Conservation (phyloP, 2,888 invertebrate genomes). For the Agrilus mali region DNA sequence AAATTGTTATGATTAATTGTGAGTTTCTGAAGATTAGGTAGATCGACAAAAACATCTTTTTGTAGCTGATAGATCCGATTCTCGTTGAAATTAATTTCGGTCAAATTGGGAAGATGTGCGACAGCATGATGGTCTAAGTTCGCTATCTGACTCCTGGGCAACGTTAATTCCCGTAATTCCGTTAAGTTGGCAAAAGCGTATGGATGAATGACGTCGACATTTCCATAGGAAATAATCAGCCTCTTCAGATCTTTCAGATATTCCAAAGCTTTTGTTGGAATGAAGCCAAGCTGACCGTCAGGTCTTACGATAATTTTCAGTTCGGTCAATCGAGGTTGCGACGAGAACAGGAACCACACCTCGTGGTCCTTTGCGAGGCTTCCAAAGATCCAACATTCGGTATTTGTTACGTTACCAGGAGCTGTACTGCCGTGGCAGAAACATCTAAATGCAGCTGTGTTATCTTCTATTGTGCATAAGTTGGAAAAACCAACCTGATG, state of each 20-base stretch:
- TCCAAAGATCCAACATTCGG: slow-evolving; percentile 63
- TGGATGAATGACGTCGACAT: slow-evolving; percentile 53
- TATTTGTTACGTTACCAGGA: slow-evolving; percentile 48
- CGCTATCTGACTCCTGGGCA: slow-evolving; percentile 59
- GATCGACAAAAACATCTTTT: slow-evolving; percentile 57
- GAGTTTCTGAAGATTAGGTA: slow-evolving; percentile 61
- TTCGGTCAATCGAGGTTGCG: slow-evolving; percentile 56
- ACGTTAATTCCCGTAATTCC: slow-evolving; percentile 49
- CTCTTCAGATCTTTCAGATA: slow-evolving; percentile 52
- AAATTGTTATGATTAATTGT: slow-evolving; percentile 79
- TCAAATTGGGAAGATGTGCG: slow-evolving; percentile 57
- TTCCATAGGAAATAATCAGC: slow-evolving; percentile 60
- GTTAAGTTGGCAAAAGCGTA: slow-evolving; percentile 65
- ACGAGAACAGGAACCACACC: slow-evolving; percentile 59
- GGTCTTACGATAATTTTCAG: slow-evolving; percentile 60
- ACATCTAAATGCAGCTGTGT: slow-evolving; percentile 45
- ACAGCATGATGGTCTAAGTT: slow-evolving; percentile 56
- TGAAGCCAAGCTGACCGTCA: slow-evolving; percentile 53
- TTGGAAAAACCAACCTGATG: slow-evolving; percentile 7
- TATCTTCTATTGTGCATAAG: slow-evolving; percentile 19
- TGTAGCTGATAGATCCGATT: slow-evolving; percentile 66
- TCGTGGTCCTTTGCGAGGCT: slow-evolving; percentile 55
- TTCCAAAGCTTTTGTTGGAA: slow-evolving; percentile 57
- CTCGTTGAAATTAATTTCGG: slow-evolving; percentile 57
- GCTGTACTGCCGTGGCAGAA: slow-evolving; percentile 45